Evolutionary conservation across 2,113 vertebrate species (phyloP), one percentile per base, ranked within the genome.

Genomic region (Clarias magur): DNA sequence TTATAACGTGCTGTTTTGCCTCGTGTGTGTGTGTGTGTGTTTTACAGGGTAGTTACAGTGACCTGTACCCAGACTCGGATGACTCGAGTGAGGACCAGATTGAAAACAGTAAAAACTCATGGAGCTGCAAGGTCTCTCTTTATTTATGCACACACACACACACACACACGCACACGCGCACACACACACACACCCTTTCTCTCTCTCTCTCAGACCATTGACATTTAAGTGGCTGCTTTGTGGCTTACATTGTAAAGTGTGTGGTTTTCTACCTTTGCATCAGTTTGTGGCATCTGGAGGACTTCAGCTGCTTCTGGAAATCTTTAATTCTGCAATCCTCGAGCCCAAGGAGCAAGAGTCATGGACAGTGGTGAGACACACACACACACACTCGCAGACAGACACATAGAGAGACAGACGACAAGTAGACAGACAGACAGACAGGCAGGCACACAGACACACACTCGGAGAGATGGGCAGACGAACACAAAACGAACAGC

Each of bases 11-110:
- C 65, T 17, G 27, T 25, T 60, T 23, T 27, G 12, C 16, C 25
- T 76, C 15, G 25, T 76, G 59, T 68, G 25, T 53, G 42, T 70
- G 12, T 15, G 4, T 59, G 76, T 72, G 9, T 82, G 23, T 89
- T 30, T 86, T 87, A 1, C 91, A 99, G 98, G 98, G 98, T 86
- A 99, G 98, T 95, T 99, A 99, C 56, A 99, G 98, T 68, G 98
- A 99, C 85, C 94, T 99, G 88, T 99, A 99, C 92, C 98, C 98
- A 56, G 98, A 99, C 92, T 99, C 98, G 0, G 98, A 99, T 87
- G 98, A 99, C 92, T 99, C 98, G 13, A 98, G 97, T 86, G 98
- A 99, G 91, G 98, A 99, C 93, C 98, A 99, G 93, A 98, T 99
- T 80, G 98, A 99, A 93, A 99, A 99, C 82, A 99, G 98, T 95